Base-by-base conservation (phyloP, 1,140 invertebrate genomes). In the Neodiprion fabricii region DNA sequence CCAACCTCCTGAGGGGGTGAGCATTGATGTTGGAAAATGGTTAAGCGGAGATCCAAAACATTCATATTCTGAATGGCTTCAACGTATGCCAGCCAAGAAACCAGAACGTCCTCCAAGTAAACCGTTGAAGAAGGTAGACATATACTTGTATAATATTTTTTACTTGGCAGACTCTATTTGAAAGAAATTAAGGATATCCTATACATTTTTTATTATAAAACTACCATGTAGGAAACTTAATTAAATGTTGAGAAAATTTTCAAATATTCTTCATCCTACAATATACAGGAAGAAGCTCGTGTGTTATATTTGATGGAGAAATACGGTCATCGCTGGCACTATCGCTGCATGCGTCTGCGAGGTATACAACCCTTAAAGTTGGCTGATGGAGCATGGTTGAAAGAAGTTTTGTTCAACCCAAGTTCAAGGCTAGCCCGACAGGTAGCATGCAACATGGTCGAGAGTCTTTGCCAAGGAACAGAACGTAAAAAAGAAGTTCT, bases 371-470 rank as follows among this genome's bases (percentile, higher is more conserved):
- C 87, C 1, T 75, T 92, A 3, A 90, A 90, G 70, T 82, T 94
- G 23, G 85, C 89, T 8, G 91, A 93, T 75, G 91, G 91, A 1
- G 94, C 94, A 7, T 98, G 97, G 97, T 88, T 98, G 9, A 93
- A 95, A 75, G 94, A 94, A 9, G 93, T 98, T 9, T 90, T 98
- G 76, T 98, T 98, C 83, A 97, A 97, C 87, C 92, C 95, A 1
- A 96, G 95, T 83, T 98, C 96, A 0, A 91, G 95, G 67, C 91
- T 97, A 67, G 96, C 96, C 0, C 91, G 97, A 48, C 94, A 96
- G 84, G 94, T 97, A 17, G 96, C 96, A 5, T 98, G 96, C 80
- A 95, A 94, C 78, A 94, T 98, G 89, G 91, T 98, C 0, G 95
- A 96, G 83, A 93, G 93, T 14, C 90, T 98, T 9, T 96, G 95